phyloP scores from a whole-genome alignment of 2,113 vertebrate species.

The Serilophus lunatus region DNA sequence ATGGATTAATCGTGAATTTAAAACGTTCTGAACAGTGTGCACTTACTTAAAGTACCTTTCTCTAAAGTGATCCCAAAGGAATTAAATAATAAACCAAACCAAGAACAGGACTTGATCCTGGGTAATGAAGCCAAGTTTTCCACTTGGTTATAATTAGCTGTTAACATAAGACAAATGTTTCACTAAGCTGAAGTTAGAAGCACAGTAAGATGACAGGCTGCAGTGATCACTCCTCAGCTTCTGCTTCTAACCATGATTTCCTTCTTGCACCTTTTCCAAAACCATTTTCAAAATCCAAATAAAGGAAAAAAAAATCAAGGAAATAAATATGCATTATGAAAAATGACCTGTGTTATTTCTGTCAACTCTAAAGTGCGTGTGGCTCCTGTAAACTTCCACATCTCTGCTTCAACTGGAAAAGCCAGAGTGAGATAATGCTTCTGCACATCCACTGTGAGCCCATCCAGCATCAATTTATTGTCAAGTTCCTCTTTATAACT shows the following conservation, averaged over 20 bases:
- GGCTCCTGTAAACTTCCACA: background rate
- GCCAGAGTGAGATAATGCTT: background rate
- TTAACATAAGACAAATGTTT: background rate
- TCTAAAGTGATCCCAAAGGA: background rate
- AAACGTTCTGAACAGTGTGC: background rate
- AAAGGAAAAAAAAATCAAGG: background rate
- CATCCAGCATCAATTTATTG: fast-evolving
- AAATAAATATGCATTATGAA: background rate
- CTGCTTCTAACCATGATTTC: background rate
- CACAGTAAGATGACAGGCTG: background rate
- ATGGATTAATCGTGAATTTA: background rate
- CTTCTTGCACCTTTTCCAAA: background rate
- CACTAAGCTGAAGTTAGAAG: background rate
- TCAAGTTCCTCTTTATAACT: background rate
- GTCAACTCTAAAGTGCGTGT: fast-evolving
- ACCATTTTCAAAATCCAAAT: background rate
- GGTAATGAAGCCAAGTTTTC: background rate
- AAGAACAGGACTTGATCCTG: background rate
- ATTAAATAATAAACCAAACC: background rate
- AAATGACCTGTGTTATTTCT: background rate
- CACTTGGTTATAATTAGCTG: background rate
- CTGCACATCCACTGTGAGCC: too few species aligned
- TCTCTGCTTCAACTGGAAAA: background rate
- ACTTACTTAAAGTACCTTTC: background rate
- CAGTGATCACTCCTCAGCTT: background rate